phyloP scores from a whole-genome alignment of 2,888 invertebrate species.

The Conops quadrifasciatus region DNA sequence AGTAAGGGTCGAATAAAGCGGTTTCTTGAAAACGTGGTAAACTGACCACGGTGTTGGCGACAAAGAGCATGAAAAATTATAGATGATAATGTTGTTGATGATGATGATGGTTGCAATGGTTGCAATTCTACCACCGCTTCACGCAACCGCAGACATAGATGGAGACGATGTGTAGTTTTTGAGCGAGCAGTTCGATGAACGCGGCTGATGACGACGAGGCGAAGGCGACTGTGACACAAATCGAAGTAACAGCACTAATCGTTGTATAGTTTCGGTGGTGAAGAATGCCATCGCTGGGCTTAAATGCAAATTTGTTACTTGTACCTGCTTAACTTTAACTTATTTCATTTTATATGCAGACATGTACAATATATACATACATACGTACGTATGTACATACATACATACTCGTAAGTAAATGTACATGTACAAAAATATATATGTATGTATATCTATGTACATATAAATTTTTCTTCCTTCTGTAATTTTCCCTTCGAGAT shows the following conservation, averaged over 20 bases:
- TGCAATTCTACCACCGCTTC: too few species aligned
- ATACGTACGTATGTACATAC: too few species aligned
- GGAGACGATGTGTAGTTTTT: slow-evolving; percentile 30
- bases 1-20: background rate
- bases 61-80: background rate
- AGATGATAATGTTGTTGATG: background rate
- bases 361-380: too few species aligned
- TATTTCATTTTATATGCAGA: too few species aligned
- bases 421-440: slow-evolving; percentile 23
- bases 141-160: slow-evolving; percentile 11
- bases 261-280: slow-evolving; percentile 51
- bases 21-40: background rate
- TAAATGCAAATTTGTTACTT: slow-evolving; percentile 24
- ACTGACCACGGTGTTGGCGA: slow-evolving; percentile 4
- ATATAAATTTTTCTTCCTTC: background rate
- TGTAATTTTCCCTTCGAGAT: background rate
- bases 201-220: background rate
- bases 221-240: slow-evolving; percentile 1
- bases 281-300: slow-evolving; percentile 46
- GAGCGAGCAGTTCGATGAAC: background rate
- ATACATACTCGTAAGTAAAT: background rate
- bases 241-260: slow-evolving; percentile 34
- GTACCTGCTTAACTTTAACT: background rate
- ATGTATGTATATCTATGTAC: background rate
- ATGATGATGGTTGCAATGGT: slow-evolving; percentile 16